Base-by-base conservation (phyloP, 2,797 vertebrate species). In the Aldrovandia affinis region DNA sequence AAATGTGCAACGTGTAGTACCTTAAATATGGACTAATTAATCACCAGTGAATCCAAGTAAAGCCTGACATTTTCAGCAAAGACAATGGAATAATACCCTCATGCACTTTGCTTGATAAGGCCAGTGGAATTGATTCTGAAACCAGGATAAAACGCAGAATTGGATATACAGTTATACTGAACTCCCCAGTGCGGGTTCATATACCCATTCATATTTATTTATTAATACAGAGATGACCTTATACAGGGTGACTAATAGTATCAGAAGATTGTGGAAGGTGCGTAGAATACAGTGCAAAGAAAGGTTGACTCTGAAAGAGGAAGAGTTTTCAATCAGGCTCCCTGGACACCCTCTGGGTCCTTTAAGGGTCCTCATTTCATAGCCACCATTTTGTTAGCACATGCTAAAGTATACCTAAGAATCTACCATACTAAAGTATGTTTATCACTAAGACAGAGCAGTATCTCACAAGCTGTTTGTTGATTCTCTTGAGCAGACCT, bases 1-100 rank as follows among this genome's bases (percentile, higher is more conserved):
- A 87, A 87, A 88, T 87, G 85, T 87, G 87, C 85, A 39, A 73
- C 68, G 39, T 73, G 4, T 39, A 39, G 47, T 80, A 52, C 78
- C 47, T 42, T 36, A 80, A n/a, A 55, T 44, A n/a, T 18, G 44
- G 47, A 30, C 6, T 55, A 22, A 36, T 85, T 28, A 80, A 80
- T 78, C 77, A 78, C 52, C 28, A 1, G 50, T 80, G 47, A 80
- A 55, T 80, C 12, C 10, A 9, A 80, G n/a, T 30, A 30, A 18
- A n/a, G 28, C 50, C 30, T 57, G 78, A 80, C 52, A 80, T 80
- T 80, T 80, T 36, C 50, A 80, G 52, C 78, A 80, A 25, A 30
- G 44, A 80, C 57, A 80, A 54, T 55, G 30, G 78, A 36, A 80
- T 20, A 54, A 57, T 80, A 30, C n/a, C 28, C 28, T 55, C 20